These are phyloP conservation scores for Ivindomyrus marchei DNA, from an alignment of 2,113 vertebrate species.

Conservation along the genomic window DNA sequence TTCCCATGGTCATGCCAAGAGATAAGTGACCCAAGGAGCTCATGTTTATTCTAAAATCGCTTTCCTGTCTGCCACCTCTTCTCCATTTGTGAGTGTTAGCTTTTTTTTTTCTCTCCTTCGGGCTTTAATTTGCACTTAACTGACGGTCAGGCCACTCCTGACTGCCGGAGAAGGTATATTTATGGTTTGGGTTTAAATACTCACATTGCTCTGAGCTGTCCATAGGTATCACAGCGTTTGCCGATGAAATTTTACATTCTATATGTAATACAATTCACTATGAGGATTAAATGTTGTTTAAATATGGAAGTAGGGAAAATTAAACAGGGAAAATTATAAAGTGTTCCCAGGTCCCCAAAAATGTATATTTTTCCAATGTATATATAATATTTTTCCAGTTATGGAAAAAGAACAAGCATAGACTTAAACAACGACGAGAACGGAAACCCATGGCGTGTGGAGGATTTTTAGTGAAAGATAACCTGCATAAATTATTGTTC, in stretches of 20 bases:
- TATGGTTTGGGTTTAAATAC: not conserved
- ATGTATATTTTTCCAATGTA: not conserved
- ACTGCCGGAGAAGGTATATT: not conserved
- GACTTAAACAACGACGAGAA: not conserved
- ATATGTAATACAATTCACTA: not conserved
- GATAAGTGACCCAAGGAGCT: constrained; percentile 39
- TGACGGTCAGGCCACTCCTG: not conserved
- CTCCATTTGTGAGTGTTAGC: not conserved
- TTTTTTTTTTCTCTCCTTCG: not conserved
- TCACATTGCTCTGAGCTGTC: not conserved
- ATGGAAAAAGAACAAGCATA: not conserved
- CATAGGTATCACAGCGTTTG: not conserved
- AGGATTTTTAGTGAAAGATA: not conserved
- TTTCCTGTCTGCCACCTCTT: constrained; percentile 7
- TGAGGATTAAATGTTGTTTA: not conserved
- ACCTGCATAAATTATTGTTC: not conserved
- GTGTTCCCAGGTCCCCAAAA: not conserved
- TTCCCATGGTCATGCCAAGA: constrained; percentile 43
- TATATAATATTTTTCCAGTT: not conserved
- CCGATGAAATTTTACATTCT: not conserved
- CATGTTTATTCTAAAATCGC: constrained; percentile 23
- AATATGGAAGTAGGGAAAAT: not conserved
- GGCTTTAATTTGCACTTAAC: not conserved
- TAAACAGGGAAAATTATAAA: not conserved
- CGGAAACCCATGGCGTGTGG: not conserved